Percentiles rank a stretch among this genome's conserved stretches.
phyloP scores from a whole-genome alignment of 1,140 invertebrate genomes.

The Luehdorfia chinensis region DNA sequence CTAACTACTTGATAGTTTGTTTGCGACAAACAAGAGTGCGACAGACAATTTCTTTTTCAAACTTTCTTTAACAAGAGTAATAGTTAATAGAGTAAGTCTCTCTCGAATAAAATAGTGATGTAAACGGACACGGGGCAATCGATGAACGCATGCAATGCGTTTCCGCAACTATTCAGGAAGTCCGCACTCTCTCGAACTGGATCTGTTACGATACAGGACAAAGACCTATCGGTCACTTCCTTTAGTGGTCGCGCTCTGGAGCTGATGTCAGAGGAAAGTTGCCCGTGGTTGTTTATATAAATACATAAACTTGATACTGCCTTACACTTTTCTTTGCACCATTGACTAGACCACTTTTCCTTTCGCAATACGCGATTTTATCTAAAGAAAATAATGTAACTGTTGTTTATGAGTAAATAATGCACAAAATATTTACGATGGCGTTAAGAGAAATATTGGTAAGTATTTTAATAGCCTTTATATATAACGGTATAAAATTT shows the following conservation, averaged over 20 bases:
- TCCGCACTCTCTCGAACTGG: constrained; percentile 47
- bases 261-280: constrained; percentile 53
- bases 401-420: constrained; percentile 15
- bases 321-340: constrained; percentile 61
- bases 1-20: too few species aligned
- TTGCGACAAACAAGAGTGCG: too few species aligned
- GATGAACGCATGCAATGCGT: constrained; percentile 26
- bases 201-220: constrained; percentile 65
- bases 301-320: constrained; percentile 69
- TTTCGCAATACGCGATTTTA: constrained; percentile 40
- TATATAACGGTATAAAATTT: too few species aligned
- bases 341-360: constrained; percentile 57
- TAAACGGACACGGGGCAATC: constrained; percentile 20
- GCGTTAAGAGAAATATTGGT: constrained; percentile 54
- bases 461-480: constrained; percentile 35
- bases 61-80: too few species aligned
- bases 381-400: constrained; percentile 51
- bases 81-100: too few species aligned
- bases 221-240: constrained; percentile 71
- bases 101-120: not conserved
- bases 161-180: constrained; percentile 45
- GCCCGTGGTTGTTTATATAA: constrained; percentile 58
- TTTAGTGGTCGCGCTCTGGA: constrained; percentile 47
- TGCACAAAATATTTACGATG: constrained; percentile 36
- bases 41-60: too few species aligned